Evolutionary conservation across 2,888 invertebrate genomes (phyloP).

Genomic region (Meandrusa payeni): DNA sequence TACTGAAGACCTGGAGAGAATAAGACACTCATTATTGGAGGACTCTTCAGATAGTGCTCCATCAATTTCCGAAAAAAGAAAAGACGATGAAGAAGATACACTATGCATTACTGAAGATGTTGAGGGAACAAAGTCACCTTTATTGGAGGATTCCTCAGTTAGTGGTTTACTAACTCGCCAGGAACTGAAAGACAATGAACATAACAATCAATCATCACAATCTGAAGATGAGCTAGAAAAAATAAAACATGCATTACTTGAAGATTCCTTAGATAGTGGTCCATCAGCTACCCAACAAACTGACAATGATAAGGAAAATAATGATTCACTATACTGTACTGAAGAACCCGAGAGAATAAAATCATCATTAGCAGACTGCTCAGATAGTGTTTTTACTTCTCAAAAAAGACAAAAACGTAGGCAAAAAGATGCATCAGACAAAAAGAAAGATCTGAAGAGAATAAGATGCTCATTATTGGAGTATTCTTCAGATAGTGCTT

Average conservation of each 20-base stretch:
- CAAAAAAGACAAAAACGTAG: too few relatives aligned
- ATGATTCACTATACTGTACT: constrained; percentile 12
- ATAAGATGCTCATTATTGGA: too few relatives aligned
- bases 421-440: constrained; percentile 16
- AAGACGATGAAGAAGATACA: too few relatives aligned
- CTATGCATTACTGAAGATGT: too few relatives aligned
- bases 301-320: constrained; percentile 28
- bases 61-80: too few relatives aligned
- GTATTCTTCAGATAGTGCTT: constrained; percentile 33
- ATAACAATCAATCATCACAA: constrained; percentile 9
- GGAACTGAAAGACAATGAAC: constrained; percentile 27
- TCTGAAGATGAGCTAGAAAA: constrained; percentile 23
- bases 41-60: too few relatives aligned
- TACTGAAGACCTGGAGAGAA: constrained; percentile 21
- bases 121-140: too few relatives aligned
- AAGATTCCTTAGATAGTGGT: constrained; percentile 38
- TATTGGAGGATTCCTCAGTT: constrained; percentile 35
- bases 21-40: too few relatives aligned
- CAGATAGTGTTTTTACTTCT: too few relatives aligned
- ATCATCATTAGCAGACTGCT: constrained; percentile 30
- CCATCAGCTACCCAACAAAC: constrained; percentile 30
- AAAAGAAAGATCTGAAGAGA: constrained; percentile 20
- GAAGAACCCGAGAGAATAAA: constrained; percentile 27
- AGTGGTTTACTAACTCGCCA: constrained; percentile 29
- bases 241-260: constrained; percentile 34